Base-by-base conservation (phyloP, 2,888 invertebrate genomes). In the Meganola albula region DNA sequence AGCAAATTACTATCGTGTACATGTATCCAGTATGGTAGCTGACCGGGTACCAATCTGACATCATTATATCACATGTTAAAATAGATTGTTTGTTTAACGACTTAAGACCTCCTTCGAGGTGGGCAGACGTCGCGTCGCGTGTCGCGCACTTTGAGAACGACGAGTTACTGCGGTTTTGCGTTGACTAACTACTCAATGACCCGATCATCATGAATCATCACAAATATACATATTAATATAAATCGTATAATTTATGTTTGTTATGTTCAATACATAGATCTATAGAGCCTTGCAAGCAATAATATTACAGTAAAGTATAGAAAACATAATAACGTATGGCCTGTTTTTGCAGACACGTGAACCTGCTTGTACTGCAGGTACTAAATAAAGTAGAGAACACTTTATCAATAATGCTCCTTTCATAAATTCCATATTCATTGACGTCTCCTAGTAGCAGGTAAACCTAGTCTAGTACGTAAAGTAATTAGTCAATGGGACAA, bases 41-140 rank as follows among this genome's bases (percentile, higher is more conserved):
- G 64, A 74, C 70, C 63, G 75, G 68, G 63, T 73, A 73, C 73
- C 74, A 78, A 63, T 74, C 79, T 75, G 77, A 77, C 78, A 77
- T 77, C 79, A 80, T 79, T 74, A 72, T 79, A 78, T 80, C 82
- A 80, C 80, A 79, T 77, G 72, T 75, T 78, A 72, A 72, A 78
- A 76, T 74, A 74, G 72, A 76, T 67, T 79, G 75, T 79, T 79
- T 76, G 71, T 74, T 76, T 73, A 74, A 68, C 65, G 63, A 63
- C 63, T 68, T 55, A n/a, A 63, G 65, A 63, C 65, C 63, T 63
- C 59, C 44, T 53, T 31, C 41, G 58, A 58, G 58, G 61, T 60
- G 59, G 52, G 53, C 51, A 37, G 49, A 56, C 53, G 56, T 55
- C 69, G 69, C 54, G 61, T 58, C 51, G 37, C 48, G 57, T 52